Evolutionary conservation across 2,797 vertebrate genomes (phyloP).

Genomic region (Acanthurus leucopareius): DNA sequence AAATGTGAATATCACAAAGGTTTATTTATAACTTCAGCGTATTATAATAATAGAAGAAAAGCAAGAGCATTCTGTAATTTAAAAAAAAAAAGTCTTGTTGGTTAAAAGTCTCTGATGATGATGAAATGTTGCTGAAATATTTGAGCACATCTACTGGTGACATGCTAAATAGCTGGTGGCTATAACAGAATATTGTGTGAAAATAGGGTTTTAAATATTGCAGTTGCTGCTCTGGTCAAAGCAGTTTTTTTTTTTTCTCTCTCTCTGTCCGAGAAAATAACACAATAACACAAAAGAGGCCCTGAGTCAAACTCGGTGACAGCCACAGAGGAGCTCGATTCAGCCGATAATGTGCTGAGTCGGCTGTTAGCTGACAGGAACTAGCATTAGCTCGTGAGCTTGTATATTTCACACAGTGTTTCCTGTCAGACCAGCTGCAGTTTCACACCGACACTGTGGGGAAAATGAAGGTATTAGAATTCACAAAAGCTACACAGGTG

Average conservation of each 20-base stretch:
- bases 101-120: conserved; percentile 29
- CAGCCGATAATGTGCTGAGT: conserved; percentile 38
- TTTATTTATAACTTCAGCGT: conserved; percentile 9
- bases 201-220: not conserved
- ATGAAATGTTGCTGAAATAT: conserved; percentile 51
- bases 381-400: conserved; percentile 36
- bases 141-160: conserved; percentile 2
- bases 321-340: conserved; percentile 22
- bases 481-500: too few relatives aligned
- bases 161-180: not conserved
- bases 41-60: not conserved
- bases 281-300: conserved; percentile 11
- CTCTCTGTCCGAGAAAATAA: too few relatives aligned
- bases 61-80: conserved; percentile 2
- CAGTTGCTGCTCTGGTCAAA: not conserved
- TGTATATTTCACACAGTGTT: conserved; percentile 16
- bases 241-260: not conserved
- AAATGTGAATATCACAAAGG: not conserved
- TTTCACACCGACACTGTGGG: not conserved
- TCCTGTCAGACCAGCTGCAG: conserved; percentile 30
- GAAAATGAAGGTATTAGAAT: too few relatives aligned
- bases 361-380: conserved; percentile 34
- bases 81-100: conserved; percentile 2
- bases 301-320: conserved; percentile 30
- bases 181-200: not conserved